A percentile compares a stretch with the other conserved stretches of the same genome.
Conservation (phyloP, 2,113 vertebrate species). For the Trochalopteron elliotii region DNA sequence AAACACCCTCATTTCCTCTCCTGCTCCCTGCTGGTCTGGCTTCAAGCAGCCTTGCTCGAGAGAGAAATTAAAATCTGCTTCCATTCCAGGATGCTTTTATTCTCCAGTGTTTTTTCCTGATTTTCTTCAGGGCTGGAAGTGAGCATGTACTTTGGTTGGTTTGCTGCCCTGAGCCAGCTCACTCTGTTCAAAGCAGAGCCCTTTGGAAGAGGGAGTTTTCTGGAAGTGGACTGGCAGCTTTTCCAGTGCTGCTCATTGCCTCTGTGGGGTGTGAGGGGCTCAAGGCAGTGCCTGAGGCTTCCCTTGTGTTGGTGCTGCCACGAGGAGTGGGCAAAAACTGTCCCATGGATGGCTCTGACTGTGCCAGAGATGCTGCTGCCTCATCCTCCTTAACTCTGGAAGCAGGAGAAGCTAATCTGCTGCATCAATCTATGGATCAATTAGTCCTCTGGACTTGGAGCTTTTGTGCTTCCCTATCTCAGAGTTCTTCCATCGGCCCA, state of each 20-base stretch:
- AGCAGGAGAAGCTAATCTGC: not conserved
- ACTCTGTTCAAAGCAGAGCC: not conserved
- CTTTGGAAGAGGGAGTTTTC: not conserved
- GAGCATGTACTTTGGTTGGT: not conserved
- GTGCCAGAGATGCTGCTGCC: not conserved
- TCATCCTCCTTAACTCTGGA: not conserved
- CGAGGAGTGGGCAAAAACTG: fast-evolving
- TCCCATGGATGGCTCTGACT: not conserved
- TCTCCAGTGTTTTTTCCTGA: not conserved
- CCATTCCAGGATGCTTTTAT: not conserved
- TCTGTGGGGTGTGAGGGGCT: not conserved
- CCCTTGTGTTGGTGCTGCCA: fast-evolving
- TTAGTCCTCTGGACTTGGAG: not conserved
- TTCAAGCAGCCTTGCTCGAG: not conserved
- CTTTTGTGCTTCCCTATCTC: not conserved
- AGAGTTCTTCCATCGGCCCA: not conserved
- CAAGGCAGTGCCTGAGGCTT: fast-evolving
- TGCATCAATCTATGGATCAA: not conserved
- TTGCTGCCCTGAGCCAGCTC: not conserved
- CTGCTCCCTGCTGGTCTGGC: fast-evolving
- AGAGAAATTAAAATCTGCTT: not conserved
- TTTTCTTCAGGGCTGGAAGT: not conserved
- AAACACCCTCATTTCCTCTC: not conserved
- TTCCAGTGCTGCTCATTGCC: not conserved
- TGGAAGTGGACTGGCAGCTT: not conserved